Percentiles rank a stretch among this genome's conserved stretches.
Conservation (phyloP, 2,888 invertebrate genomes). For the Rhamphomyia laevipes region DNA sequence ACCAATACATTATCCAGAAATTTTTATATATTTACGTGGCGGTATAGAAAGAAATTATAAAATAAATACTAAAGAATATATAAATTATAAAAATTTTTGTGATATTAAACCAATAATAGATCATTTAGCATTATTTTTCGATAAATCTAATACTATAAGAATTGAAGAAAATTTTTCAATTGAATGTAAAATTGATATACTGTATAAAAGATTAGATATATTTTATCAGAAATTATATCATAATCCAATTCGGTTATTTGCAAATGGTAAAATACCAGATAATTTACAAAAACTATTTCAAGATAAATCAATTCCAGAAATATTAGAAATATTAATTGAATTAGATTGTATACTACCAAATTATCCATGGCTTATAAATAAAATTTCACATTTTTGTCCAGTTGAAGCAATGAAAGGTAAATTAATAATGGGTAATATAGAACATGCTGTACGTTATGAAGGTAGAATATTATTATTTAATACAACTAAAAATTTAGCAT, state of each 20-base stretch:
- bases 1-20: too few relatives aligned
- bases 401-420: slow-evolving; percentile 48
- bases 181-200: not conserved
- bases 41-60: too few relatives aligned
- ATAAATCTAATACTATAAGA: slow-evolving; percentile 7
- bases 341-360: slow-evolving; percentile 24
- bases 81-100: too few relatives aligned
- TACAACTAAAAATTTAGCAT: slow-evolving; percentile 39
- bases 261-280: not conserved
- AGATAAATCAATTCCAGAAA: slow-evolving; percentile 20
- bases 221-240: slow-evolving; percentile 24
- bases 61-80: too few relatives aligned
- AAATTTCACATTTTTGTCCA: slow-evolving; percentile 51
- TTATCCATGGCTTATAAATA: slow-evolving; percentile 41
- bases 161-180: slow-evolving; percentile 35
- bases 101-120: too few relatives aligned
- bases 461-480: slow-evolving; percentile 50
- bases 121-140: too few relatives aligned
- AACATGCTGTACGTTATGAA: slow-evolving; percentile 46
- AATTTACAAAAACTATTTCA: slow-evolving; percentile 7
- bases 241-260: slow-evolving; percentile 26
- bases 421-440: slow-evolving; percentile 40
- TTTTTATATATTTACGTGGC: too few relatives aligned
- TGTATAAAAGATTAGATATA: not conserved
- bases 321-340: slow-evolving; percentile 25